Conservation (phyloP, 2,797 vertebrate genomes). For the Phaenicophaeus curvirostris region DNA sequence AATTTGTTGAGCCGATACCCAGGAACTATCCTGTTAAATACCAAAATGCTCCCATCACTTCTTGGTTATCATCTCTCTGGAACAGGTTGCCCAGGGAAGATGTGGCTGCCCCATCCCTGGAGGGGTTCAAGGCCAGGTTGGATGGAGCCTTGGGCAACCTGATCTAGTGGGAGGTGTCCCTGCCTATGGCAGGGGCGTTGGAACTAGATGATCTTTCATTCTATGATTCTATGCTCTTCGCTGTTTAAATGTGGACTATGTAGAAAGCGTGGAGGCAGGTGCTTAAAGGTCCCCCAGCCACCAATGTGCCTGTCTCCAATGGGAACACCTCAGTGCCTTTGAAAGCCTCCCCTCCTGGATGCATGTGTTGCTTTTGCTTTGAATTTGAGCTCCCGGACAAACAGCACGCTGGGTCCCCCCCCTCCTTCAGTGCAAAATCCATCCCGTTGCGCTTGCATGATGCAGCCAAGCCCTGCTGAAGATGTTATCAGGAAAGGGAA, state of each 20-base stretch:
- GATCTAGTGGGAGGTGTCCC: too few relatives aligned
- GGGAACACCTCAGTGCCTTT: background rate
- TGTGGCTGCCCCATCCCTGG: too few relatives aligned
- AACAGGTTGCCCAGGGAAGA: too few relatives aligned
- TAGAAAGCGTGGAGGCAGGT: background rate
- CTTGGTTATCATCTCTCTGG: background rate
- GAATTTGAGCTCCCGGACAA: background rate
- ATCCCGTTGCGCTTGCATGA: background rate
- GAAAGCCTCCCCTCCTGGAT: background rate
- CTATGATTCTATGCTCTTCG: too few relatives aligned
- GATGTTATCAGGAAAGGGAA: conserved; percentile 45
- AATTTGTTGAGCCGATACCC: background rate
- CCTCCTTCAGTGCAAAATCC: background rate
- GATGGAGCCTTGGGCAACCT: too few relatives aligned
- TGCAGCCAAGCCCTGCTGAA: background rate
- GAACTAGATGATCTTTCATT: too few relatives aligned
- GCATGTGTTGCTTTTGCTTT: background rate
- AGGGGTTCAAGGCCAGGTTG: too few relatives aligned
- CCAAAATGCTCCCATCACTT: accelerated
- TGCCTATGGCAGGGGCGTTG: too few relatives aligned
- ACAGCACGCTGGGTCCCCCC: background rate
- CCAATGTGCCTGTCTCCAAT: accelerated
- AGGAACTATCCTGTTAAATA: background rate
- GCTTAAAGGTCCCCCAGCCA: background rate
- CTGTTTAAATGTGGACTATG: background rate